phyloP scores from a whole-genome alignment of 2,113 vertebrate genomes.

The Thermophis baileyi region DNA sequence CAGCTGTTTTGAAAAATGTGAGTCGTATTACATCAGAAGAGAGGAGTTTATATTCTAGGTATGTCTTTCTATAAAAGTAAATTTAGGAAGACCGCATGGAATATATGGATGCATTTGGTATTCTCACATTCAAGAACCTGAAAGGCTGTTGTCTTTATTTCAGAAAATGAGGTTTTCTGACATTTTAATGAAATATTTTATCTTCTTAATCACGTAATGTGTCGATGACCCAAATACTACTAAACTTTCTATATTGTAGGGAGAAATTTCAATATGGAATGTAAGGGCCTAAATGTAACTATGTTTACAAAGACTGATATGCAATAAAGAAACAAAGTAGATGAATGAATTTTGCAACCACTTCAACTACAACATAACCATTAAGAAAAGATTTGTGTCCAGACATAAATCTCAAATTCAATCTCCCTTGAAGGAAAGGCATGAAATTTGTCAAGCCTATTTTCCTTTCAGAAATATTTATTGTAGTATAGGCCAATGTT shows the following conservation, averaged over 20 bases:
- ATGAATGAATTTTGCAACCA: slow-evolving; percentile 2
- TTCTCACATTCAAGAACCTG: not conserved
- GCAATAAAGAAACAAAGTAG: not conserved
- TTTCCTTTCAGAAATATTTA: slow-evolving; percentile 43
- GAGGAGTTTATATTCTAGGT: not conserved
- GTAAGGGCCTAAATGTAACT: not conserved
- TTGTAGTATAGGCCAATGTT: slow-evolving; percentile 9
- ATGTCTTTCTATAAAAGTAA: not conserved
- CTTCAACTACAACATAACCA: slow-evolving; percentile 9
- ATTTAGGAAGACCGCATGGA: not conserved
- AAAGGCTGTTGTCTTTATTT: no score
- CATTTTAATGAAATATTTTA: not conserved
- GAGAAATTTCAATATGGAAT: not conserved
- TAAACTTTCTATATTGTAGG: not conserved
- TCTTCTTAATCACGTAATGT: not conserved
- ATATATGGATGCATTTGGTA: not conserved
- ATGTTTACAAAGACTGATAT: slow-evolving; percentile 5
- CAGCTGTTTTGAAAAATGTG: not conserved
- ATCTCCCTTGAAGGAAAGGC: not conserved
- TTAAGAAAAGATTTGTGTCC: not conserved
- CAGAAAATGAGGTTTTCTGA: no score
- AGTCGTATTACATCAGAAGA: not conserved
- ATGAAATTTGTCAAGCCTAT: slow-evolving; percentile 17
- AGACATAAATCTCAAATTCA: slow-evolving; percentile 25
- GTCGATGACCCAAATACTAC: not conserved